Evolutionary conservation across 1,140 invertebrate genomes (phyloP), one percentile per base, ranked within the genome.

Genomic region (Lutraria rhynchaena): DNA sequence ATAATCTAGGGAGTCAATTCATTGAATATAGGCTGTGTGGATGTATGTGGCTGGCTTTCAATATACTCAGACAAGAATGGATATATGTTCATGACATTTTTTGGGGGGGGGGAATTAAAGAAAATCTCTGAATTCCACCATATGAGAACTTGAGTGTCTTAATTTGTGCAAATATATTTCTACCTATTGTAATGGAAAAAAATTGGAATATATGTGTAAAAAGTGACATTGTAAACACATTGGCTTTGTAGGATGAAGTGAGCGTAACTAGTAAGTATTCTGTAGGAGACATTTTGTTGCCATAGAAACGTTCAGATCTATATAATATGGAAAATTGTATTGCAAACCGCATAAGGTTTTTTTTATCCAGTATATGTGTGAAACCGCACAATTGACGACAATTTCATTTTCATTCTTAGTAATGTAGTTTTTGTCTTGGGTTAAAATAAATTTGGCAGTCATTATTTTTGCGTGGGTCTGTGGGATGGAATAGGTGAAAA

Each of bases 261-360:
- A 67, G 41, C 44, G 41, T 67, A 67, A 67, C 44, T 29, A 67
- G 63, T 67, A 67, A 67, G 63, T 67, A 46, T 67, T 67, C 41
- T 29, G 31, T 67, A 49, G 31, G 63, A 67, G 44, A 41, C 41
- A 67, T 27, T 46, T 41, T 67, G 63, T 67, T 49, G 31, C 63
- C 63, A 67, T 67, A 67, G 63, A 19, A 67, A 67, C 63, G 17
- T 41, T 49, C 63, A 67, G 44, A 67, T 67, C 63, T 67, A 67
- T 67, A 67, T 67, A 67, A 67, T 67, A 67, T 67, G 63, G 63
- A 67, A 67, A 67, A 67, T 67, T 67, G 44, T 67, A 29, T 22
- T 49, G 63, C 44, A 67, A 46, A 67, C 63, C 63, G 44, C 63
- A 35, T 37, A 67, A 67, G 22, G n/a, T 19, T 63, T 67, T 49